A percentile compares a stretch with the other conserved stretches of the same genome.
Evolutionary conservation across 2,888 invertebrate genomes (phyloP).

Genomic region (Thera britannica): DNA sequence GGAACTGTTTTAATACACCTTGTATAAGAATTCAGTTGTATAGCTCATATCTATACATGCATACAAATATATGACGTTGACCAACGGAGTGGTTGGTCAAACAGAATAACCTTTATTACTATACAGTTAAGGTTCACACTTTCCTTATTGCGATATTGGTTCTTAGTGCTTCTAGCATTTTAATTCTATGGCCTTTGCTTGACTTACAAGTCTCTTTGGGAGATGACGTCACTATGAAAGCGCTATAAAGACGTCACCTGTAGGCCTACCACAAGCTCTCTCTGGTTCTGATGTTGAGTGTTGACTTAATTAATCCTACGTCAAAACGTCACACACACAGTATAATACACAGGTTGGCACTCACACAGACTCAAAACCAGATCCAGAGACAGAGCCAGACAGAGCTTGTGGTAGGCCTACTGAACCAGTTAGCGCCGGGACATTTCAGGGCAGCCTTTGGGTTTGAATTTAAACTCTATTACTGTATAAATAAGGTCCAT

Average conservation of each 20-base stretch:
- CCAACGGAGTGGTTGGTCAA: conserved; percentile 5
- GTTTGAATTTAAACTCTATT: background rate
- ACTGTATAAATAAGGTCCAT: background rate
- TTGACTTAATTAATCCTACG: no score
- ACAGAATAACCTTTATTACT: conserved; percentile 5
- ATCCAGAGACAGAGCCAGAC: no score
- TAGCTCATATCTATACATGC: background rate
- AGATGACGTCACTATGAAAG: background rate
- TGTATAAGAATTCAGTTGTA: background rate
- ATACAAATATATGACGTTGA: background rate
- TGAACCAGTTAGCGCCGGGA: background rate
- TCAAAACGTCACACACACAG: no score
- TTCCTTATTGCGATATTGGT: conserved; percentile 3
- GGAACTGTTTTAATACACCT: background rate
- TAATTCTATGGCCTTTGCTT: background rate
- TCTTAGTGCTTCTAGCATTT: conserved; percentile 1
- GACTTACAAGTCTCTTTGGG: background rate
- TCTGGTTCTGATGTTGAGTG: no score
- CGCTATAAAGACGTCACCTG: no score
- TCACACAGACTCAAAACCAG: no score
- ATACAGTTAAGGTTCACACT: conserved; percentile 7
- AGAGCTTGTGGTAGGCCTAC: no score
- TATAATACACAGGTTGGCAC: no score
- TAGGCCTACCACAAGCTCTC: no score
- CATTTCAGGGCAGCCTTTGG: background rate